Evolutionary conservation across 2,888 invertebrate species (phyloP).

Genomic region (Platerodrilus igneus): DNA sequence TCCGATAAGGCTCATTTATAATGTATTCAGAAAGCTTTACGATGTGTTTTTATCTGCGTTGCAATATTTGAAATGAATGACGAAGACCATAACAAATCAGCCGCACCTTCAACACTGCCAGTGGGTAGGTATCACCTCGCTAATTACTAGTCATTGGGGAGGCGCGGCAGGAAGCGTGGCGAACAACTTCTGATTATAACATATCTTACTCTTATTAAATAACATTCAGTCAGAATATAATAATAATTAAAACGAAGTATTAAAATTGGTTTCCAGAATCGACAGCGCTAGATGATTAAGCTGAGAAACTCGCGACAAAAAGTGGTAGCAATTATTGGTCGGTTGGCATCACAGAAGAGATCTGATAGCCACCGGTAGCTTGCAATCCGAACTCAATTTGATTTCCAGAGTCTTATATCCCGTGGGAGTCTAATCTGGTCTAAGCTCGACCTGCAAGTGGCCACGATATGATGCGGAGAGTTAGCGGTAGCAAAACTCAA

Average conservation of each 20-base stretch:
- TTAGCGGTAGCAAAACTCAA: constrained; percentile 46
- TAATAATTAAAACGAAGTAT: no score
- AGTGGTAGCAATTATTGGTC: constrained; percentile 37
- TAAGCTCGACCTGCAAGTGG: constrained; percentile 48
- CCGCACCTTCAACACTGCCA: constrained; percentile 31
- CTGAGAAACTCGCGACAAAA: constrained; percentile 11
- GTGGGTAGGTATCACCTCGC: constrained; percentile 32
- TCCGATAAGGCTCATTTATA: constrained; percentile 36
- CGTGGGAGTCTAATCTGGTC: constrained; percentile 47
- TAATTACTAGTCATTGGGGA: constrained; percentile 32
- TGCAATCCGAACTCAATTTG: constrained; percentile 50
- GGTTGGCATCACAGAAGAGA: constrained; percentile 35
- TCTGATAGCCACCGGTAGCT: constrained; percentile 40
- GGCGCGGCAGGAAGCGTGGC: constrained; percentile 21
- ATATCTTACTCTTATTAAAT: no score
- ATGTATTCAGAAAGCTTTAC: constrained; percentile 38
- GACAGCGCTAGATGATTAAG: constrained; percentile 15
- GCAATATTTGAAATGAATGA: constrained; percentile 36
- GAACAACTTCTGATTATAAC: constrained; percentile 30
- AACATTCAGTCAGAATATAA: no score
- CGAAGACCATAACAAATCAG: constrained; percentile 36
- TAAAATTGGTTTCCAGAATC: no score
- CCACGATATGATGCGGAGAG: constrained; percentile 43
- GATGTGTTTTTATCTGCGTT: constrained; percentile 40
- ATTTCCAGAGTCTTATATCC: constrained; percentile 46